phyloP scores from a whole-genome alignment of 2,888 invertebrate genomes.

The Drosophila hamatofila region DNA sequence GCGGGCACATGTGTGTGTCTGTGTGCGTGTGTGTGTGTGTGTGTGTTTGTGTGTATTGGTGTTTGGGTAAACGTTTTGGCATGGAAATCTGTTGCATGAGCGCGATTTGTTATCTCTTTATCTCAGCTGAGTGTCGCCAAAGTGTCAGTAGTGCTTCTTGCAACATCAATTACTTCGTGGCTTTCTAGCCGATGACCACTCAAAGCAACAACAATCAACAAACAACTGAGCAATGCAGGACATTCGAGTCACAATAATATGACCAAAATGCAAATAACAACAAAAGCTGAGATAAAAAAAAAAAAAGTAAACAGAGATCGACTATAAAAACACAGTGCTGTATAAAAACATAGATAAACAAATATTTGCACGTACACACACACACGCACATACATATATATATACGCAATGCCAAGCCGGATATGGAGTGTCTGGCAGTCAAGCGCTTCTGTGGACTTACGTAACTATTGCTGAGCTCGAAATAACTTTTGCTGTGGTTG shows the following conservation, averaged over 20 bases:
- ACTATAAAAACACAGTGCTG: constrained; percentile 22
- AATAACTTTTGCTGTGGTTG: constrained; percentile 23
- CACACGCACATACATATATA: background rate
- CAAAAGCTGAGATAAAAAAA: constrained; percentile 5
- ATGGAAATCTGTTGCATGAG: constrained; percentile 80
- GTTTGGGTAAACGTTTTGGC: constrained; percentile 50
- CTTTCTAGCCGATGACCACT: constrained; percentile 56
- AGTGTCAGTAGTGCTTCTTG: constrained; percentile 75
- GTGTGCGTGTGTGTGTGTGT: constrained; percentile 5
- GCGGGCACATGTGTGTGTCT: background rate
- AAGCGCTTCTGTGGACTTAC: constrained; percentile 48
- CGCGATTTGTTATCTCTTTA: constrained; percentile 81
- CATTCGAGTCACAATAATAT: constrained; percentile 39
- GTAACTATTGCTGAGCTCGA: constrained; percentile 43
- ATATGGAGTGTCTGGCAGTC: constrained; percentile 25
- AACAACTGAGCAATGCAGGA: constrained; percentile 31
- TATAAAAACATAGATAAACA: constrained; percentile 26
- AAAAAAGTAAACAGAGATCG: background rate
- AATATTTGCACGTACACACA: background rate
- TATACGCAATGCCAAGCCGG: constrained; percentile 6
- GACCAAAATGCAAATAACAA: constrained; percentile 27
- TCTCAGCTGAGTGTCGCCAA: constrained; percentile 79
- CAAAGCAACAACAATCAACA: constrained; percentile 39
- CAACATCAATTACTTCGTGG: constrained; percentile 74
- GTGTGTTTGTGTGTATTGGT: constrained; percentile 20